Base-by-base conservation (phyloP, 1,140 invertebrate genomes). In the Notospermus geniculatus region DNA sequence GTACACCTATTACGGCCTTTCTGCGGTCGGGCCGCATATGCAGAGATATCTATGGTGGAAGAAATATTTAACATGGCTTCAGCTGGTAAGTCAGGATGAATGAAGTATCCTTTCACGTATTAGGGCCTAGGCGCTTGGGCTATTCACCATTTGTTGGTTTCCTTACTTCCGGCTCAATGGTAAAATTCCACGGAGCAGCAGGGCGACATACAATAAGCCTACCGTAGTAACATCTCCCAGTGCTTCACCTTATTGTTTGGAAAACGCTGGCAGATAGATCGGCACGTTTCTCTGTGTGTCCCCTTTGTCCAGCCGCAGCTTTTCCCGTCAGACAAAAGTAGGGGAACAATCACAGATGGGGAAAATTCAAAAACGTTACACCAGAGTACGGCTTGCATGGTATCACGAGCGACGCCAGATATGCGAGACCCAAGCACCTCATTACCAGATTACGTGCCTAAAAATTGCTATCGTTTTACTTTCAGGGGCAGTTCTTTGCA, bases 401-500 rank as follows among this genome's bases (percentile, higher is more conserved):
- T 43, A 43, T 43, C 39, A 43, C 19, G 39, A 43, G 11, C 11
- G 19, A 13, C 39, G 19, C 19, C 39, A 43, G 19, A 43, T 43
- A 43, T 13, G 19, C 19, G 11, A 43, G 19, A 43, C 19, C 39
- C 11, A 43, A 43, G 11, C 39, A 43, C 19, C 19, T 43, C 39
- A 43, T 13, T 43, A 13, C 19, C 11, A 57, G 13, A 15, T 43
- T 11, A 11, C 36, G 11, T 13, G 45, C n/a, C 36, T 15, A 57
- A 17, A 36, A n/a, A 28, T 57, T 43, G 41, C 43, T 52, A 65
- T 60, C 17, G 45, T 64, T 43, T 67, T 65, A 54, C 70, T 80
- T 77, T 57, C 74, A 80, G 78, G 75, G 65, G 1, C 93, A 97
- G 82, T 97, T 97, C 80, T 83, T 95, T 15, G 80, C 87, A 25